Evolutionary conservation across 2,888 invertebrate genomes (phyloP).

Genomic region (Oligia latruncula): DNA sequence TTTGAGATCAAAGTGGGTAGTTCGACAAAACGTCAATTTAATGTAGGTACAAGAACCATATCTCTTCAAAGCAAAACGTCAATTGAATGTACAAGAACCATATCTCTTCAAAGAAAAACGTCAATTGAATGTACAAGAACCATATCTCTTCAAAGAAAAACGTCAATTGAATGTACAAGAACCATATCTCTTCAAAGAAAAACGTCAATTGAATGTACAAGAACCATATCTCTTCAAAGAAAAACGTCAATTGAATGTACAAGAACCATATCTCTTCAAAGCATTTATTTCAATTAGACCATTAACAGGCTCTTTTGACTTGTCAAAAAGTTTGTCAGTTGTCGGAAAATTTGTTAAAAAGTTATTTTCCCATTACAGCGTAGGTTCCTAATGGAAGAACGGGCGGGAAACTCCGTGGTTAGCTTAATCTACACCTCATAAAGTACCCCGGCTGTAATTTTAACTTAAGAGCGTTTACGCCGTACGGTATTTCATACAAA

Average conservation of each 20-base stretch:
- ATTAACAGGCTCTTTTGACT: not conserved
- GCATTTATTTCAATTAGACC: not conserved
- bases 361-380: not conserved
- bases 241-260: too few relatives aligned
- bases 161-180: too few relatives aligned
- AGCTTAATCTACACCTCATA: too few relatives aligned
- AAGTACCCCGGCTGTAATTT: not conserved
- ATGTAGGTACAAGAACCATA: too few relatives aligned
- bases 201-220: too few relatives aligned
- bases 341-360: not conserved
- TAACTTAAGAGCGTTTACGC: too few relatives aligned
- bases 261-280: not conserved
- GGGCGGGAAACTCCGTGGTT: not conserved
- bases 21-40: too few relatives aligned
- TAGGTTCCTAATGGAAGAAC: not conserved
- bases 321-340: slow-evolving; percentile 7
- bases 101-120: not conserved
- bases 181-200: not conserved
- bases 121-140: too few relatives aligned
- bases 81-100: too few relatives aligned
- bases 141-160: not conserved
- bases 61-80: not conserved
- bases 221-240: not conserved
- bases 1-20: too few relatives aligned
- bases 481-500: too few relatives aligned